These are phyloP conservation scores for Orchestia grillus DNA, from an alignment of 1,140 invertebrate species.

Conservation along the genomic window DNA sequence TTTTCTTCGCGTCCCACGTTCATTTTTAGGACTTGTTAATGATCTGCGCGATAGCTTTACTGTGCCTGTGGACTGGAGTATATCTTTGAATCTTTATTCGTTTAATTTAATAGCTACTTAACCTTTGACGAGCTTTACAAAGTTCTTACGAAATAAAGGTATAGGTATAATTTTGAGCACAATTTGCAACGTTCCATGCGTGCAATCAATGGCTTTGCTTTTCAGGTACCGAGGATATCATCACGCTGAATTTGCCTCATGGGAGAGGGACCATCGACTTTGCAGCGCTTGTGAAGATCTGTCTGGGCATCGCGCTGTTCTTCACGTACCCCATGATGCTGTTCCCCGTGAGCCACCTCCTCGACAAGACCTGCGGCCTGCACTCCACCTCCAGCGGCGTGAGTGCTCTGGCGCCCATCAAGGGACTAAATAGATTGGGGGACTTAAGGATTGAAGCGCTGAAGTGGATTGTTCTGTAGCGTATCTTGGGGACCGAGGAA, in stretches of 20 bases:
- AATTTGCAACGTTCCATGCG: neutral
- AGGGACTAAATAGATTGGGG: too few species aligned
- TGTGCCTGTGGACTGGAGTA: neutral
- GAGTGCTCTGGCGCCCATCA: neutral
- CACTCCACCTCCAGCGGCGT: constrained; percentile 43
- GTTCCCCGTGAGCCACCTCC: constrained; percentile 72
- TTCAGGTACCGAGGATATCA: constrained; percentile 73
- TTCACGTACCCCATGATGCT: constrained; percentile 75
- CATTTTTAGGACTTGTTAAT: neutral
- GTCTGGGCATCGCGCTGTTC: constrained; percentile 73
- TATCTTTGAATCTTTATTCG: neutral
- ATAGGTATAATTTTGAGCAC: too few species aligned
- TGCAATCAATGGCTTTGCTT: neutral
- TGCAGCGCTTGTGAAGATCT: constrained; percentile 72
- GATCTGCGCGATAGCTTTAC: neutral
- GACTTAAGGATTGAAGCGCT: too few species aligned
- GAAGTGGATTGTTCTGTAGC: too few species aligned
- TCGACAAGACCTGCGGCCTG: constrained; percentile 71
- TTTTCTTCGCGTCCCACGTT: neutral
- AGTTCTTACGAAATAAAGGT: neutral
- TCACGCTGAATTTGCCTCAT: constrained; percentile 73
- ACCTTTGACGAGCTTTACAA: neutral
- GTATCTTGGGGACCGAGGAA: too few species aligned
- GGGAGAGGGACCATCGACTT: constrained; percentile 71
- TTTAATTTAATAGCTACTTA: neutral